phyloP scores from a whole-genome alignment of 2,113 vertebrate species.

The Phasianus colchicus region DNA sequence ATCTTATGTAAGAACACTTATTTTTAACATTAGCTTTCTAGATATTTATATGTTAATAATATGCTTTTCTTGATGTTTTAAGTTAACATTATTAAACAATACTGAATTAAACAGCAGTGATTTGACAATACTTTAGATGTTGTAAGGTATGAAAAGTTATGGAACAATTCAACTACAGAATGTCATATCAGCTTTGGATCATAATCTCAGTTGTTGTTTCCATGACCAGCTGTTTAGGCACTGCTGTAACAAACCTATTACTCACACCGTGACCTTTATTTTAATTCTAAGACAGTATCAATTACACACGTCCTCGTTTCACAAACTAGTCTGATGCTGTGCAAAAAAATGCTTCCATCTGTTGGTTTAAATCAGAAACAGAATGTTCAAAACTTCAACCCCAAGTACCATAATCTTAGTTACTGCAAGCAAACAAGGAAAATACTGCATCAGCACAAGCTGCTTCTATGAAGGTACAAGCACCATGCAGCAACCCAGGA shows the following conservation, averaged over 20 bases:
- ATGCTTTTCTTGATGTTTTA: background rate
- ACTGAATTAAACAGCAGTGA: background rate
- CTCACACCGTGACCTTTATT: background rate
- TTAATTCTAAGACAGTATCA: background rate
- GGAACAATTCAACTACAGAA: background rate
- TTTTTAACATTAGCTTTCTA: background rate
- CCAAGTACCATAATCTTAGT: background rate
- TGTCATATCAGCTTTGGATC: rapidly evolving
- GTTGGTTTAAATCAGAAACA: background rate
- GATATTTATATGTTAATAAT: background rate
- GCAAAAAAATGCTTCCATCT: background rate
- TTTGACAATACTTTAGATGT: background rate
- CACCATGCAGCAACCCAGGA: rapidly evolving
- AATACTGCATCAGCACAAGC: background rate
- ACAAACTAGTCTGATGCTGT: background rate
- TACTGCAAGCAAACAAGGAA: background rate
- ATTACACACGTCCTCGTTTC: background rate
- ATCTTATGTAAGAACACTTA: background rate
- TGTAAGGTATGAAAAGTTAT: background rate
- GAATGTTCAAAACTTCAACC: background rate
- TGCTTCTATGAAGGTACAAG: background rate
- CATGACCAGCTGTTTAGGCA: background rate
- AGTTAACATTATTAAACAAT: background rate
- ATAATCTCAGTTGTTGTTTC: background rate
- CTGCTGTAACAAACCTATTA: background rate